Evolutionary conservation across 2,888 invertebrate species (phyloP).

Genomic region (Rhopalosiphum nymphaeae): DNA sequence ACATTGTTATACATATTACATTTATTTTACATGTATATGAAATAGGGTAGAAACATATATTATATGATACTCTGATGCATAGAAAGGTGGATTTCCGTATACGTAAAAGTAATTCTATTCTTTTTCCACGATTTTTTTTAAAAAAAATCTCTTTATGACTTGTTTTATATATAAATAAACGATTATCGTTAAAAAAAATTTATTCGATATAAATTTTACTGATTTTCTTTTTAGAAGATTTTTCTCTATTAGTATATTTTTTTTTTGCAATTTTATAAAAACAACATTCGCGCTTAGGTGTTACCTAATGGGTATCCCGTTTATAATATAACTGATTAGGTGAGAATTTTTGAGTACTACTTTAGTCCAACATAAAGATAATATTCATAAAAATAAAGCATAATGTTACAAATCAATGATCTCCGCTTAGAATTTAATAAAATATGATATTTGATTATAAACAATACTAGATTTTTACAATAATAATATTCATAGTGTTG

Average conservation of each 20-base stretch:
- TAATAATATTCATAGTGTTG: not conserved
- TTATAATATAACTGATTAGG: not conserved
- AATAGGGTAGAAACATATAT: not conserved
- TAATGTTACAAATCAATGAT: not conserved
- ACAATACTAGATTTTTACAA: not conserved
- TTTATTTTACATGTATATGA: constrained; percentile 15
- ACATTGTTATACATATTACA: not conserved
- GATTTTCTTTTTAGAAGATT: not conserved
- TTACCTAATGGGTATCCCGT: not conserved
- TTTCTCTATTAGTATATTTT: not conserved
- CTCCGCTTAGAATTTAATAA: not conserved
- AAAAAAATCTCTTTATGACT: not conserved
- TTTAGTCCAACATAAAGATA: not conserved
- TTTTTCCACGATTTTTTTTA: not conserved
- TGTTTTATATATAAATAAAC: no score
- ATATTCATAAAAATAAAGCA: not conserved
- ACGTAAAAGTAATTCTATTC: not conserved
- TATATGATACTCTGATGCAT: not conserved
- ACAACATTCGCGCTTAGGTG: not conserved
- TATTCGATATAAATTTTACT: not conserved
- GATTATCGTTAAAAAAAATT: not conserved
- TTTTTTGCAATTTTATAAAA: not conserved
- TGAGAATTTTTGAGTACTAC: not conserved
- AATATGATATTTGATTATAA: not conserved
- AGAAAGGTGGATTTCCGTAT: not conserved